Base-by-base conservation (phyloP, 1,140 invertebrate genomes). In the Ceratina calcarata region DNA sequence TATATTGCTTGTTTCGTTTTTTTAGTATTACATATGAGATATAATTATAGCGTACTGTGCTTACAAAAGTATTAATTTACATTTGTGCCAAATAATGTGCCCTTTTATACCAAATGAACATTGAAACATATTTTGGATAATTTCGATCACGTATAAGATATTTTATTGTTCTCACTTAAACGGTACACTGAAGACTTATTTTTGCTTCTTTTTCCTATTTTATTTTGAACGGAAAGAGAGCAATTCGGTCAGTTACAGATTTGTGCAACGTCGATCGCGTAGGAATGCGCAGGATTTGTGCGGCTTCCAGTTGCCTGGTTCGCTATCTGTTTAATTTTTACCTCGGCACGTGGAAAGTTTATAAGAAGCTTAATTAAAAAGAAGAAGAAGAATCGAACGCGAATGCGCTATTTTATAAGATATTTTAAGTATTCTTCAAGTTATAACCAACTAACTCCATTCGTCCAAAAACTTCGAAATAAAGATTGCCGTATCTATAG, bases 371-470 rank as follows among this genome's bases (percentile, higher is more conserved):
- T 60, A 22, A 22, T 60, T 60, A 10, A 20, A 60, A 10, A 60
- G 20, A 20, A 60, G n/a, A 58, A 18, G 57, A 18, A n/a, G 13
- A 57, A 57, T n/a, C 3, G 18, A 57, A 57, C 13, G 16, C n/a
- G 55, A 57, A 57, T n/a, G n/a, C 7, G 20, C 16, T 24, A 60
- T 12, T 60, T 18, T 37, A 8, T 37, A n/a, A 45, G 10, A 45
- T 45, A 37, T 64, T 37, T 37, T 60, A 64, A 64, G 61, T 64
- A 49, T 49, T 49, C 37, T 51, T 49, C 37, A 24, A 51, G 49
- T 67, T n/a, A 20, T 20, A 60, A 60, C 27, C 27, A 12, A 32
- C 15, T 45, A 8, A 18, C 13, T n/a, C 4, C 8, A 16, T 55
- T 27, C 15, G 22, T 16, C 3, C 16, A 18, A 20, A 70, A 32